Evolutionary conservation across 2,797 vertebrate genomes (phyloP).

Genomic region (Pseudocheirus occidentalis): DNA sequence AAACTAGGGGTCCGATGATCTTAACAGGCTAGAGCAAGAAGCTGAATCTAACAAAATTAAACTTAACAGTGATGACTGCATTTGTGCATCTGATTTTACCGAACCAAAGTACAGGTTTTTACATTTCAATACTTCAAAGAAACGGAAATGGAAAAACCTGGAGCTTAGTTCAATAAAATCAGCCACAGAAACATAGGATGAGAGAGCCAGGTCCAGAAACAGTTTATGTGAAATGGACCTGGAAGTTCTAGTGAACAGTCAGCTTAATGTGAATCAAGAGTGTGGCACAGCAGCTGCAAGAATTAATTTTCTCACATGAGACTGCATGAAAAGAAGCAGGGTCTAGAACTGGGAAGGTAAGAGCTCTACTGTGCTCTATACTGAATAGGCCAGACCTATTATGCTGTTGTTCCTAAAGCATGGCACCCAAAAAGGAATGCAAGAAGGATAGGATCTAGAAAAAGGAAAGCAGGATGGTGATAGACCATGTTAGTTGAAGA

Average conservation of each 20-base stretch:
- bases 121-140: not conserved
- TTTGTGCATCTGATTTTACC: not conserved
- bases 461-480: not conserved
- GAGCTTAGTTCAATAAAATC: not conserved
- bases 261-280: not conserved
- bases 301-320: not conserved
- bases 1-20: not conserved
- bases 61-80: not conserved
- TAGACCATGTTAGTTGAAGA: not conserved
- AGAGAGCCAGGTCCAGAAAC: not conserved
- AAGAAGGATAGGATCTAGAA: not conserved
- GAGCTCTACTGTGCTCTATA: not conserved
- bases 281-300: not conserved
- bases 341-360: not conserved
- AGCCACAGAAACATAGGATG: not conserved
- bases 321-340: not conserved
- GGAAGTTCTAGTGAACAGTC: not conserved
- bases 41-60: not conserved
- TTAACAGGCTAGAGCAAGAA: not conserved
- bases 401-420: not conserved
- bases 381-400: not conserved
- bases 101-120: not conserved
- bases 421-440: not conserved
- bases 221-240: not conserved
- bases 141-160: not conserved